Evolutionary conservation across 2,888 invertebrate species (phyloP).

Genomic region (Mechanitis mazaeus): DNA sequence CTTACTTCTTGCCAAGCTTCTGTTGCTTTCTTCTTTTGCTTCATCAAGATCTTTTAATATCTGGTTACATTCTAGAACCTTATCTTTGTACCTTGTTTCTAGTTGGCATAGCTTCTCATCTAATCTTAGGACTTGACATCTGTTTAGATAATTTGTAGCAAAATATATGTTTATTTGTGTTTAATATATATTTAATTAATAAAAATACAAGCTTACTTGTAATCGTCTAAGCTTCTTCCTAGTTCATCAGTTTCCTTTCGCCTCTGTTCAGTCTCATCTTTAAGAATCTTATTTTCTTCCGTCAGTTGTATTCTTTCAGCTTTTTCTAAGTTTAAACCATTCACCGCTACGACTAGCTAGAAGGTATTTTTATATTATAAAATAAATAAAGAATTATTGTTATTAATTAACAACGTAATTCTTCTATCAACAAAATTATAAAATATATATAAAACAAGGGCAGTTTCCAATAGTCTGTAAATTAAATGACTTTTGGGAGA

Average conservation of each 20-base stretch:
- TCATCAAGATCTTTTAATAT: slow-evolving; percentile 52
- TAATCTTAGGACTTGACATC: slow-evolving; percentile 45
- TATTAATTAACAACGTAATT: background rate
- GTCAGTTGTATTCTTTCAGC: slow-evolving; percentile 40
- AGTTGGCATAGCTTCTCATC: slow-evolving; percentile 54
- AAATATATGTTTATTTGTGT: background rate
- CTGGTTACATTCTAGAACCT: slow-evolving; percentile 44
- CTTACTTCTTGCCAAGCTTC: slow-evolving; percentile 46
- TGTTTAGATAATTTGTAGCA: slow-evolving; percentile 24
- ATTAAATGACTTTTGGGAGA: no score
- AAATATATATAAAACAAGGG: no score
- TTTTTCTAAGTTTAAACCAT: slow-evolving; percentile 53
- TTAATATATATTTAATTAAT: no score
- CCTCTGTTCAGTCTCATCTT: slow-evolving; percentile 40
- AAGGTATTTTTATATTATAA: slow-evolving; percentile 22
- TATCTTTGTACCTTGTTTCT: slow-evolving; percentile 49
- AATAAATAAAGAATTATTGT: background rate
- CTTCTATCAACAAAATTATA: no score
- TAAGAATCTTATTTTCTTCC: slow-evolving; percentile 47
- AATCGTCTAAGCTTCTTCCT: slow-evolving; percentile 42
- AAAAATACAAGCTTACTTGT: slow-evolving; percentile 42
- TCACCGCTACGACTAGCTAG: slow-evolving; percentile 54
- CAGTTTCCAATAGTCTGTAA: no score
- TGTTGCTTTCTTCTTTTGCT: slow-evolving; percentile 43
- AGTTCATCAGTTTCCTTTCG: slow-evolving; percentile 44